phyloP scores from a whole-genome alignment of 1,140 invertebrate genomes.

The Lepidurus apus region DNA sequence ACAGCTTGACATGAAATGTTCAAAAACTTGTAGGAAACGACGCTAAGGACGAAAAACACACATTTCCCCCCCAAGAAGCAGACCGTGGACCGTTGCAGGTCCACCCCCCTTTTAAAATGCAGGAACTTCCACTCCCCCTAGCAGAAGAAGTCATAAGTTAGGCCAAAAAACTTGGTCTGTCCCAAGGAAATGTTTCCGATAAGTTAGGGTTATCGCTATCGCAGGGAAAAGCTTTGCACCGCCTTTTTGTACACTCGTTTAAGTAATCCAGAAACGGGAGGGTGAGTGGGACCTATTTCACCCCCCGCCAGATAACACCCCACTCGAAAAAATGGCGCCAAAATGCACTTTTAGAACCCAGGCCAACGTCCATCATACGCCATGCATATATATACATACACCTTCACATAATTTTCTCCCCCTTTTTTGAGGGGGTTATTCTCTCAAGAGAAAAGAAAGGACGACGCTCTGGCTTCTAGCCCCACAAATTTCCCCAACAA shows the following conservation, averaged over 20 bases:
- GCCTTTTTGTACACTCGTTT: constrained; percentile 7
- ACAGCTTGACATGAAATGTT: constrained; percentile 1
- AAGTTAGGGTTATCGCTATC: constrained; percentile 17
- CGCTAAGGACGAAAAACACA: neutral
- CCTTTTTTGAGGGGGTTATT: neutral
- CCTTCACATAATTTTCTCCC: neutral
- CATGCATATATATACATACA: neutral
- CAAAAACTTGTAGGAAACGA: neutral
- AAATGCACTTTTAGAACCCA: neutral
- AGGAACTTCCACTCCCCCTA: neutral
- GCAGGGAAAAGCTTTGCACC: constrained; percentile 6
- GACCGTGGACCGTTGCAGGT: too few species aligned
- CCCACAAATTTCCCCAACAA: neutral
- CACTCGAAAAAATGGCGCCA: neutral
- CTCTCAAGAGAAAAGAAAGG: neutral
- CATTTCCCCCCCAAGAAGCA: neutral
- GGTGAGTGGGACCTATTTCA: neutral
- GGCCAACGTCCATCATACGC: neutral
- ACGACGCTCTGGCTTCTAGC: neutral
- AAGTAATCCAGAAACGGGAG: neutral
- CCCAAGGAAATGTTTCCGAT: constrained; percentile 18
- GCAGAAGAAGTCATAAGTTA: neutral
- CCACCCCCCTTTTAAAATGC: neutral
- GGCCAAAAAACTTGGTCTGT: neutral
- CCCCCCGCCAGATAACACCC: neutral